Conservation (phyloP, 2,113 vertebrate genomes). For the Vulpes lagopus region DNA sequence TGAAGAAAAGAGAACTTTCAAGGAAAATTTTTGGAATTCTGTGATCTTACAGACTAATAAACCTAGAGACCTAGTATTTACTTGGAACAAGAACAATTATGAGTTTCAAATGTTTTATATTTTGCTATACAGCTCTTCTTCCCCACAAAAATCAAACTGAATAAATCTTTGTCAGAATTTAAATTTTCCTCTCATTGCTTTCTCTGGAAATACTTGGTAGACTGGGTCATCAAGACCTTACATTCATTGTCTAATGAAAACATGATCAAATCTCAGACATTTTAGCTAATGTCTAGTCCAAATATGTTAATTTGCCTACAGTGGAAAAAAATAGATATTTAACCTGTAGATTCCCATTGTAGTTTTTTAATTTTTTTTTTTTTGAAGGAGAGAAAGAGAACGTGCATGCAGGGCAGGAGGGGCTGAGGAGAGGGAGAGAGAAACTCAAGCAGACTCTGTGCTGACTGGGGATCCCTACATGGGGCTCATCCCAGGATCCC, state of each 20-base stretch:
- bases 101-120: not conserved
- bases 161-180: not conserved
- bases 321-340: not conserved
- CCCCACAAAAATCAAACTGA: not conserved
- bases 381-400: not conserved
- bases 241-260: not conserved
- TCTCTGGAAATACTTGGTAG: not conserved
- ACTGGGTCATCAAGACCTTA: not conserved
- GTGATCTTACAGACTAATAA: not conserved
- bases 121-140: not conserved
- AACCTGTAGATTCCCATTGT: not conserved
- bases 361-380: not conserved
- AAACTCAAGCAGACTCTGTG: not conserved
- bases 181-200: not conserved
- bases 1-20: not conserved
- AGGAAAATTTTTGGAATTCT: slow-evolving; percentile 34
- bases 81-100: not conserved
- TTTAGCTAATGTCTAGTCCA: not conserved
- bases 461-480: not conserved
- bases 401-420: not conserved
- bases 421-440: not conserved
- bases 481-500: not conserved
- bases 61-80: not conserved
- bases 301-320: not conserved
- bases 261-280: not conserved